Evolutionary conservation across 2,113 vertebrate genomes (phyloP).

Genomic region (Callithrix jacchus): DNA sequence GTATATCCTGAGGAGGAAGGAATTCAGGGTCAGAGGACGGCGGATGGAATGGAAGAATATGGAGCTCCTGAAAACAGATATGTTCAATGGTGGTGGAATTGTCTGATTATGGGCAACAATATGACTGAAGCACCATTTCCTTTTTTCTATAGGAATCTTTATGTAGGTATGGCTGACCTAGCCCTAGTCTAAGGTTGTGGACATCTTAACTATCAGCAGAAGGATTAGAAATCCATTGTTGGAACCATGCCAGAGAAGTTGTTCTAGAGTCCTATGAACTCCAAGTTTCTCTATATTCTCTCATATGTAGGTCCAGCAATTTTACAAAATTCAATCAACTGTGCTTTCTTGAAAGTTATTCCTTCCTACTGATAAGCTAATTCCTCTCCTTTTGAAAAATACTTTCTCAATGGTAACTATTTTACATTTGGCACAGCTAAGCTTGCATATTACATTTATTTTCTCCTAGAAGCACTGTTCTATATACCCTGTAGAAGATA

Average conservation of each 20-base stretch:
- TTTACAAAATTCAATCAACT: background rate
- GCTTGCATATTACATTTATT: conserved; percentile 11
- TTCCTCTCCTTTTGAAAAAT: conserved; percentile 20
- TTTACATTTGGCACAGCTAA: background rate
- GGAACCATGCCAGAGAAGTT: background rate
- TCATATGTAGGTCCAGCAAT: background rate
- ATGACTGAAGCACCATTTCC: background rate
- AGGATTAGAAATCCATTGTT: background rate
- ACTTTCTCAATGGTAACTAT: background rate
- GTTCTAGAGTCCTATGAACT: background rate
- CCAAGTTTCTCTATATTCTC: background rate
- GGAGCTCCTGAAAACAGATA: background rate
- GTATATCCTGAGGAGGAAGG: background rate
- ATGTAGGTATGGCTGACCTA: background rate
- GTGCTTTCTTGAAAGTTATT: background rate
- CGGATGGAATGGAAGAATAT: background rate
- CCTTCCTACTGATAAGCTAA: background rate
- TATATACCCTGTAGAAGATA: background rate
- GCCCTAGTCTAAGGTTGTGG: background rate
- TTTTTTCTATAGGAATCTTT: background rate
- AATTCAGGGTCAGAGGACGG: background rate
- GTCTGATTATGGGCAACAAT: background rate
- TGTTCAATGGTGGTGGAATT: background rate
- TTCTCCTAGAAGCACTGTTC: background rate
- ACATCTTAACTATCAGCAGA: background rate